Evolutionary conservation across 1,140 invertebrate species (phyloP).

Genomic region (Meloidogyne hapla): DNA sequence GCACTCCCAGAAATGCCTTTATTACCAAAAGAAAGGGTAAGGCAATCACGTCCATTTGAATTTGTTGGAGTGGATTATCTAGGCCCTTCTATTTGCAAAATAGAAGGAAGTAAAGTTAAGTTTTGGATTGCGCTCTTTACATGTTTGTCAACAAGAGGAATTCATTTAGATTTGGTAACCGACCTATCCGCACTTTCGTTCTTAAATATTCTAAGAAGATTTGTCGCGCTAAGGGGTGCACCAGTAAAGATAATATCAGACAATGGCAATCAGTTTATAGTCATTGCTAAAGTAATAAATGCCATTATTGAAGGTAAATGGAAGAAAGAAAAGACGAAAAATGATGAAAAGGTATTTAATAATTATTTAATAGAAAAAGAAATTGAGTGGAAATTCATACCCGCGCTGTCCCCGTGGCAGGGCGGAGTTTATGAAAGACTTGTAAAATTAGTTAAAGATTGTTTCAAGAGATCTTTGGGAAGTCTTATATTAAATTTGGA

Average conservation of each 20-base stretch:
- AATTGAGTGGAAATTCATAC: neutral
- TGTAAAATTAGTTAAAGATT: slow-evolving; percentile 1
- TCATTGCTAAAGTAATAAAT: slow-evolving; percentile 2
- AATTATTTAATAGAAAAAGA: neutral
- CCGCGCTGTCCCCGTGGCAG: neutral
- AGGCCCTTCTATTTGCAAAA: neutral
- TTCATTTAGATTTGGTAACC: neutral
- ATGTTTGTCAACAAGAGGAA: neutral
- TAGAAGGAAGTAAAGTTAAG: neutral
- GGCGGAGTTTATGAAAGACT: neutral
- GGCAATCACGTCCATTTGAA: slow-evolving; percentile 5
- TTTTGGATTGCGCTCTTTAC: slow-evolving; percentile 10
- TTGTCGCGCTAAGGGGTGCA: neutral
- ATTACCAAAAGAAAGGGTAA: neutral
- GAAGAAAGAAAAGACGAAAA: neutral
- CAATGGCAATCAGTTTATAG: neutral
- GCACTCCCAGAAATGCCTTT: neutral
- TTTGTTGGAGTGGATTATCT: slow-evolving; percentile 26
- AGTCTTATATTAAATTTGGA: neutral
- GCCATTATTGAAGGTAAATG: slow-evolving; percentile 27
- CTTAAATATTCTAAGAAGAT: neutral
- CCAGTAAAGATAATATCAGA: neutral
- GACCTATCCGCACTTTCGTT: neutral
- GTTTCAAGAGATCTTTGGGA: neutral
- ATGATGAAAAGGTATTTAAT: neutral